Percentiles rank a stretch among this genome's conserved stretches.
Evolutionary conservation across 2,797 vertebrate genomes (phyloP).

Genomic region (Alauda arvensis): DNA sequence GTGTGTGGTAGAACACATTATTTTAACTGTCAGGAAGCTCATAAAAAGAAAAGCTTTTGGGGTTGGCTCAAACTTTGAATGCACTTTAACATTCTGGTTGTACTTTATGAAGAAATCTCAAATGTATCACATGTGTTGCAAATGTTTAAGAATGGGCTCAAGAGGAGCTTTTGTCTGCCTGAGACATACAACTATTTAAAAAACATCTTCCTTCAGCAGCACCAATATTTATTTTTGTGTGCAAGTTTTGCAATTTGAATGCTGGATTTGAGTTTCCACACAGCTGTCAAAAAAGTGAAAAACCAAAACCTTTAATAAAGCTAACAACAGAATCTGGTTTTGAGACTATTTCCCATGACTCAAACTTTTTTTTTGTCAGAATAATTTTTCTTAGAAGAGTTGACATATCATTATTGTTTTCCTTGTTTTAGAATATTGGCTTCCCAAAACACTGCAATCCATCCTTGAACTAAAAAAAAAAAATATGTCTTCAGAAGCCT

Average conservation of each 20-base stretch:
- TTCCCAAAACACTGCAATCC: neutral
- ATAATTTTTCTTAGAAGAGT: slow-evolving; percentile 26
- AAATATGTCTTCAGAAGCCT: neutral
- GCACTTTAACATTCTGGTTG: slow-evolving; percentile 4
- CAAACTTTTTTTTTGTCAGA: slow-evolving; percentile 8
- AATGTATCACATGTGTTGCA: slow-evolving; percentile 59
- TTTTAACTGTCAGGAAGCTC: slow-evolving; percentile 47
- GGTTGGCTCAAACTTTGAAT: slow-evolving; percentile 1
- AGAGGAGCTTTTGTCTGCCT: slow-evolving; percentile 41
- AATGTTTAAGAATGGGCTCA: slow-evolving; percentile 23
- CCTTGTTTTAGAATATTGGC: slow-evolving; percentile 12
- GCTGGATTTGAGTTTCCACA: neutral
- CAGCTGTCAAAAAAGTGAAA: neutral
- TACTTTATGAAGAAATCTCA: slow-evolving; percentile 35
- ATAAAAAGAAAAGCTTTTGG: slow-evolving; percentile 50
- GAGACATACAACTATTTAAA: neutral
- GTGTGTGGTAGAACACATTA: slow-evolving; percentile 15
- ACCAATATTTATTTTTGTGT: slow-evolving; percentile 40
- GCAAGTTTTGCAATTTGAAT: slow-evolving; percentile 10
- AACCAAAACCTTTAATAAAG: neutral
- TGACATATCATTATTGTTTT: slow-evolving; percentile 39
- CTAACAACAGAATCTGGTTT: slow-evolving; percentile 33
- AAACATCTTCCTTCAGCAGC: slow-evolving; percentile 27
- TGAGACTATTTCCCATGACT: slow-evolving; percentile 33
- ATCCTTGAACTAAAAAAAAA: slow-evolving; percentile 12